Base-by-base conservation (phyloP, 2,113 vertebrate genomes). In the Hassar affinis region DNA sequence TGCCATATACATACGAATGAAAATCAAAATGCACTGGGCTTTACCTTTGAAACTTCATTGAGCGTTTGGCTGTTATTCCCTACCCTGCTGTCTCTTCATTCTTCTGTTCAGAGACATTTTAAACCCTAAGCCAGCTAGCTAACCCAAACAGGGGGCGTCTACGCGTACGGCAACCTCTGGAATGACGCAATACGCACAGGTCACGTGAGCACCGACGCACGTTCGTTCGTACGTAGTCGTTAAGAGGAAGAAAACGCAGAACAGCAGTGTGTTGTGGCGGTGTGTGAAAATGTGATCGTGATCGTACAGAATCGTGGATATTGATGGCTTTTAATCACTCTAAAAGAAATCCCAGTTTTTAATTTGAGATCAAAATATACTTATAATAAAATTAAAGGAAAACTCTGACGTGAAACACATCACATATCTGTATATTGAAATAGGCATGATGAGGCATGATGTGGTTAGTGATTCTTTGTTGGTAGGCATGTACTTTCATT, bases 41-140 rank as follows among this genome's bases (percentile, higher is more conserved):
- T 90, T 89, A 90, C 90, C 90, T 90, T 85, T 57, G 81, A n/a
- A 82, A 75, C 87, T 81, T 84, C 86, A 89, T 88, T 87, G 78
- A 89, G 76, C n/a, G 57, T 35, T 75, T 81, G 66, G 52, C 76
- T 77, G 72, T 81, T 78, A 85, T 82, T 88, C 81, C 82, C 85
- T 79, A 85, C 81, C 78, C 84, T 85, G 86, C 85, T 80, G 83
- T 88, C 83, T 89, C 59, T 85, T 88, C 88, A 88, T 86, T 88
- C 88, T 88, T 87, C 85, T 84, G 85, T 76, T 86, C 83, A 81
- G 86, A 84, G 86, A 88, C 77, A 85, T 90, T 87, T 87, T 72
- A 51, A 84, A 78, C 15, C 47, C 30, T 49, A 51, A 85, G 79
- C 80, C 47, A 69, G 80, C 80, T 72, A 38, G 83, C 83, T 78